A percentile compares a stretch with the other conserved stretches of the same genome.
These are phyloP conservation scores for Stichodactyla helianthus DNA, from an alignment of 64 coral and sea anemone genomes.

Conservation along the genomic window DNA sequence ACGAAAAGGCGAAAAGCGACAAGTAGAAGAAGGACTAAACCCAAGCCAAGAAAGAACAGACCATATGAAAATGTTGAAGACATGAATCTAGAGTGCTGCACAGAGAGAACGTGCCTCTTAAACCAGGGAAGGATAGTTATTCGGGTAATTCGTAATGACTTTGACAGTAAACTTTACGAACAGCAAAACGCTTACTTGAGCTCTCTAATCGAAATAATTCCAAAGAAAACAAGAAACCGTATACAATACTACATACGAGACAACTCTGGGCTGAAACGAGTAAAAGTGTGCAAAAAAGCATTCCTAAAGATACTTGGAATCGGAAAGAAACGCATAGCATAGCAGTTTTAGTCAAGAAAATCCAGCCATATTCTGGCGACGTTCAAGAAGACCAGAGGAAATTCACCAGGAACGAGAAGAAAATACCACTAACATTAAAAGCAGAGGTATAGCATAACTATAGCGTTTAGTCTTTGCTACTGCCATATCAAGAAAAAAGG, in stretches of 20 bases:
- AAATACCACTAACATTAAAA: constrained; percentile 46
- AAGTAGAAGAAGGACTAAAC: constrained; percentile 12
- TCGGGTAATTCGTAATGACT: neutral
- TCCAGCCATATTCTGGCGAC: constrained; percentile 52
- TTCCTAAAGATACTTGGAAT: constrained; percentile 18
- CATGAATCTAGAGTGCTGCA: constrained; percentile 41
- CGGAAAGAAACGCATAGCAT: constrained; percentile 47
- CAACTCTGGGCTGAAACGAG: constrained; percentile 30
- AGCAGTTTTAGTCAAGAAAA: constrained; percentile 47
- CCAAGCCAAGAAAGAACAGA: constrained; percentile 31
- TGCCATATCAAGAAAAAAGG: neutral
- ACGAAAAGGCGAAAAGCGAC: neutral
- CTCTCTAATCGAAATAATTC: constrained; percentile 54
- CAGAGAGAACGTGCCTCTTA: constrained; percentile 19
- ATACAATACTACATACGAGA: constrained; percentile 42
- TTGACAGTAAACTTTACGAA: constrained; percentile 39
- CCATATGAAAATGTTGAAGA: neutral
- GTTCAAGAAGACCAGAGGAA: constrained; percentile 48
- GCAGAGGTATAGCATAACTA: constrained; percentile 34
- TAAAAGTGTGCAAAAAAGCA: constrained; percentile 9
- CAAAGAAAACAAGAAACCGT: constrained; percentile 1
- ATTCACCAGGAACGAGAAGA: constrained; percentile 39
- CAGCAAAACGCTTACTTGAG: constrained; percentile 38
- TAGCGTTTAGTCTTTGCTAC: neutral
- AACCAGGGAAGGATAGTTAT: constrained; percentile 7